These are phyloP conservation scores for Chymomyza caudatula DNA, from an alignment of 2,888 invertebrate species.

Conservation along the genomic window DNA sequence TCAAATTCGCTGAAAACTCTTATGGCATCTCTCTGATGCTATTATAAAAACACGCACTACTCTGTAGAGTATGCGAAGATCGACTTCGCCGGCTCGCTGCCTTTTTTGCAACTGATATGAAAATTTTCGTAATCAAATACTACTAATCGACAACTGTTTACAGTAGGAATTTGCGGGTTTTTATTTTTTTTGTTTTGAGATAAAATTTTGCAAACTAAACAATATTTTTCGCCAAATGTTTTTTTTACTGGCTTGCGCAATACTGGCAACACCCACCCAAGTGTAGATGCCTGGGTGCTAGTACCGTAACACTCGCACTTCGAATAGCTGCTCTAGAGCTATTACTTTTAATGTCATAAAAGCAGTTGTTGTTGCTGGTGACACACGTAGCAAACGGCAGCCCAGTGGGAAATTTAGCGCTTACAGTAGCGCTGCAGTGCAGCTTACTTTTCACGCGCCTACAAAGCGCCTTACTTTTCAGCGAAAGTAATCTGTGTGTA, in stretches of 20 bases:
- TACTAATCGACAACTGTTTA: slow-evolving; percentile 59
- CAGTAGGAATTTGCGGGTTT: slow-evolving; percentile 51
- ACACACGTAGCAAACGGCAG: neutral
- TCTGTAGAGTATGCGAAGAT: neutral
- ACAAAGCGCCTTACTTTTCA: no score
- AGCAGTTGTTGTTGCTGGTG: neutral
- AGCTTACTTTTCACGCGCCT: no score
- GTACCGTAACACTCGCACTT: neutral
- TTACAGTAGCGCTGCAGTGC: no score
- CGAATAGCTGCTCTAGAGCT: neutral
- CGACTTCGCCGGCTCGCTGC: neutral
- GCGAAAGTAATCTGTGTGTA: no score
- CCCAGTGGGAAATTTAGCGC: no score
- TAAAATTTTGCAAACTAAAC: slow-evolving; percentile 34
- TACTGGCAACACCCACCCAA: neutral
- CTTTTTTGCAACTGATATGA: slow-evolving; percentile 38
- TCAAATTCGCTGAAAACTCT: no score
- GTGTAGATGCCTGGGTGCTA: neutral
- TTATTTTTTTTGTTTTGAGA: slow-evolving; percentile 14
- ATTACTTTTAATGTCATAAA: neutral
- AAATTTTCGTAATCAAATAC: slow-evolving; percentile 49
- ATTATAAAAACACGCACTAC: no score
- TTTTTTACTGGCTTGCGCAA: neutral
- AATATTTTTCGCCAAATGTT: neutral
- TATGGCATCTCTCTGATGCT: no score